Percentiles rank a stretch among this genome's conserved stretches.
Evolutionary conservation across 2,797 vertebrate genomes (phyloP).

Genomic region (Arctocebus calabarensis): DNA sequence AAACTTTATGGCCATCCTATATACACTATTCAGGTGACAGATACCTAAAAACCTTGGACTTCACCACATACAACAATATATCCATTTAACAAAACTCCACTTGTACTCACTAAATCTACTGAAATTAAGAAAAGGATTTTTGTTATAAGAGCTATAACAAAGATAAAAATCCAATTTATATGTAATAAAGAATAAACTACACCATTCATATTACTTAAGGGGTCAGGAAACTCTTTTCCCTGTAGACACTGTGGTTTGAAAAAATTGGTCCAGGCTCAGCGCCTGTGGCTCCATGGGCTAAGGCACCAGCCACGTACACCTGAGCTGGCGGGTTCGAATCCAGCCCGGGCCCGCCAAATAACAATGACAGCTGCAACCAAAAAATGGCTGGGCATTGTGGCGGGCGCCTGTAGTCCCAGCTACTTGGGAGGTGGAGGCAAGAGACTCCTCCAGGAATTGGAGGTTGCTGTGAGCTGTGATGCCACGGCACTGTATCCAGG

Average conservation of each 20-base stretch:
- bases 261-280: no score
- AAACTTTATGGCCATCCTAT: background rate
- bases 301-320: no score
- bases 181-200: conserved; percentile 47
- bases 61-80: background rate
- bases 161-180: conserved; percentile 60
- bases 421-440: no score
- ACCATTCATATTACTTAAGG: background rate
- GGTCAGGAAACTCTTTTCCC: background rate
- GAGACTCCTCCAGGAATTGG: no score
- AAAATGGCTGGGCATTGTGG: no score
- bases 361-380: no score
- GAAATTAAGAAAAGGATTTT: background rate
- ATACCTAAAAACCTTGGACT: background rate
- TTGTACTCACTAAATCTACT: background rate
- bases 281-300: no score
- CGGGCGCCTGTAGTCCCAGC: no score
- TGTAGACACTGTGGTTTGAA: background rate
- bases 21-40: background rate
- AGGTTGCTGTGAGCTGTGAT: no score
- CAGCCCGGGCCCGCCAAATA: no score
- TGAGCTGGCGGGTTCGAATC: no score
- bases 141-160: background rate
- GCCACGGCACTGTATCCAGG: no score
- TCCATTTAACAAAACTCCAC: background rate